A percentile compares a stretch with the other conserved stretches of the same genome.
Conservation (phyloP, 2,888 invertebrate species). For the Cheilosia soror region DNA sequence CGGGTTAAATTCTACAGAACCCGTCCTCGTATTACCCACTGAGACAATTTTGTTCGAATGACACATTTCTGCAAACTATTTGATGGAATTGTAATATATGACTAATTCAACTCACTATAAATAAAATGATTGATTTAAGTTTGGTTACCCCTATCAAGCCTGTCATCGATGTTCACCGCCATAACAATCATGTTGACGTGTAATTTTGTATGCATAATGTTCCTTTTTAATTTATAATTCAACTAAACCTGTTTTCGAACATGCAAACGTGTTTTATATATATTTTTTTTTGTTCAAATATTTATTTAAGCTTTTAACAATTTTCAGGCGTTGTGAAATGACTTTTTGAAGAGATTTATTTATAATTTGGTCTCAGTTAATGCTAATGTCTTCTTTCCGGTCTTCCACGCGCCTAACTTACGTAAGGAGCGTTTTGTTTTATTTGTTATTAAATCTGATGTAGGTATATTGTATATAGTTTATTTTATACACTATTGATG, state of each 20-base stretch:
- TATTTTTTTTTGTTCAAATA: slow-evolving; percentile 18
- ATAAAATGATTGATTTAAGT: background rate
- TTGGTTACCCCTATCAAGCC: slow-evolving; percentile 8
- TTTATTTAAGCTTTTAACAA: slow-evolving; percentile 28
- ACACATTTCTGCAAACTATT: background rate
- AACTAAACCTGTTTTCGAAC: slow-evolving; percentile 34
- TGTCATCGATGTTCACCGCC: slow-evolving; percentile 15
- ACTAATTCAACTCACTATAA: background rate
- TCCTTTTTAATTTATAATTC: background rate
- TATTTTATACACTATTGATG: too few species aligned
- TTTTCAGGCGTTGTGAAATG: slow-evolving; percentile 36
- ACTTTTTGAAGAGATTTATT: slow-evolving; percentile 11
- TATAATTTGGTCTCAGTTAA: background rate
- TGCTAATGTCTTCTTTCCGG: slow-evolving; percentile 44
- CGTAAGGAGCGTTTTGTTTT: slow-evolving; percentile 51
- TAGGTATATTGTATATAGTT: slow-evolving; percentile 7
- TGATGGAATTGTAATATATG: slow-evolving; percentile 1
- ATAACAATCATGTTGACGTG: background rate
- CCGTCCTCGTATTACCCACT: too few species aligned
- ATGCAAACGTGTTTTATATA: slow-evolving; percentile 38
- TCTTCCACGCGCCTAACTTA: slow-evolving; percentile 47
- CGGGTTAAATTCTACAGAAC: too few species aligned
- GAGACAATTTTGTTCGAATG: too few species aligned
- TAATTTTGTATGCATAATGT: background rate
- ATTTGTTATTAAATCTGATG: slow-evolving; percentile 20